phyloP scores from a whole-genome alignment of 2,113 vertebrate genomes.

The Phylloscopus trochiloides region DNA sequence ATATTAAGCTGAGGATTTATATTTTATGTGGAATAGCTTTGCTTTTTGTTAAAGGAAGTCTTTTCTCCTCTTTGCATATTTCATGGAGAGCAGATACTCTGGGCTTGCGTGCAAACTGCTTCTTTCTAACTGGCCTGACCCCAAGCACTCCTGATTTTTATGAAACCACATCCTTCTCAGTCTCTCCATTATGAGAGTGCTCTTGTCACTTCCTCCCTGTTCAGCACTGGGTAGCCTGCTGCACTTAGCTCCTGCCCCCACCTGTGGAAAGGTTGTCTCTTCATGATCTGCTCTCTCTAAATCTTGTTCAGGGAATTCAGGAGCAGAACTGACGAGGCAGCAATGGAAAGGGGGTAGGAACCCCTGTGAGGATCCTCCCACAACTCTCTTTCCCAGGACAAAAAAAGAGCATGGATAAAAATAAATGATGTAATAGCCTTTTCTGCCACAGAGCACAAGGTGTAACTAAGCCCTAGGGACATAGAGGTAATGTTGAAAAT shows the following conservation, averaged over 20 bases:
- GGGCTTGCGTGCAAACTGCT: neutral
- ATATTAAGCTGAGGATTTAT: neutral
- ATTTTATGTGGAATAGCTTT: neutral
- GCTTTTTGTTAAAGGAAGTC: neutral
- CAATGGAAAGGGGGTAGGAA: neutral
- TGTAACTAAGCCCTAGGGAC: neutral
- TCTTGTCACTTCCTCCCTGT: neutral
- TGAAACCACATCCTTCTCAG: neutral
- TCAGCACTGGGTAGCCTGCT: neutral
- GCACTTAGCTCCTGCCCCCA: slow-evolving; percentile 23
- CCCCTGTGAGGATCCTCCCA: neutral
- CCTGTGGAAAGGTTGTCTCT: neutral
- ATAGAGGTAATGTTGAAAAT: neutral
- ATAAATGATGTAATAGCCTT: neutral
- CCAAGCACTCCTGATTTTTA: slow-evolving; percentile 28
- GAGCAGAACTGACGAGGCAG: neutral
- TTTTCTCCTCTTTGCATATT: neutral
- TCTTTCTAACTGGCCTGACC: neutral
- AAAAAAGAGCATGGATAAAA: neutral
- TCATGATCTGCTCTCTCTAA: neutral
- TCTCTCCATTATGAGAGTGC: slow-evolving; percentile 5
- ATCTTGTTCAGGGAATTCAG: neutral
- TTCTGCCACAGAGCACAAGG: neutral
- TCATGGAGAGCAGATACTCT: neutral
- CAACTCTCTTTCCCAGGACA: neutral